phyloP scores from a whole-genome alignment of 2,797 vertebrate genomes.

The Enteromius unitaeniatus region DNA sequence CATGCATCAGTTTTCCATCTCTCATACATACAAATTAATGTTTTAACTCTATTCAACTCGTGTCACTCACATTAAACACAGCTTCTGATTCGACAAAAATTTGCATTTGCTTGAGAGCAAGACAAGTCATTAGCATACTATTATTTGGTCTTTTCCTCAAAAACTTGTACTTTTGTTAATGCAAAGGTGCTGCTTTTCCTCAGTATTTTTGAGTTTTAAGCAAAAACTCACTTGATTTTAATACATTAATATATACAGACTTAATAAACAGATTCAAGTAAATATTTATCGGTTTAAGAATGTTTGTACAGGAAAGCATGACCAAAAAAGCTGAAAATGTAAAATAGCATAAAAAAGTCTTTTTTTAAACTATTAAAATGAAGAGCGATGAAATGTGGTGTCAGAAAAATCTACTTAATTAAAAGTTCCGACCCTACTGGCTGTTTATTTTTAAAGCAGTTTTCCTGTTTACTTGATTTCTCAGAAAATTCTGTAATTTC shows the following conservation, averaged over 20 bases:
- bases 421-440: background rate
- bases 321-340: background rate
- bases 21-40: background rate
- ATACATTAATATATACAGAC: background rate
- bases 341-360: background rate
- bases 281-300: background rate
- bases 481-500: background rate
- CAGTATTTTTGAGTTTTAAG: background rate
- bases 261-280: background rate
- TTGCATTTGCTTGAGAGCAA: background rate
- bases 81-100: background rate
- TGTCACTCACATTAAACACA: background rate
- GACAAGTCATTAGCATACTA: background rate
- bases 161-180: no score
- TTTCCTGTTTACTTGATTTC: background rate
- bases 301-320: background rate
- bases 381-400: background rate
- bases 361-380: background rate
- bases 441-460: background rate
- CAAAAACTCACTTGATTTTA: background rate
- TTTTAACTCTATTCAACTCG: no score
- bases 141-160: background rate
- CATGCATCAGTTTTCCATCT: background rate
- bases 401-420: background rate
- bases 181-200: no score